phyloP scores from a whole-genome alignment of 2,888 invertebrate species.

The Empis livida region DNA sequence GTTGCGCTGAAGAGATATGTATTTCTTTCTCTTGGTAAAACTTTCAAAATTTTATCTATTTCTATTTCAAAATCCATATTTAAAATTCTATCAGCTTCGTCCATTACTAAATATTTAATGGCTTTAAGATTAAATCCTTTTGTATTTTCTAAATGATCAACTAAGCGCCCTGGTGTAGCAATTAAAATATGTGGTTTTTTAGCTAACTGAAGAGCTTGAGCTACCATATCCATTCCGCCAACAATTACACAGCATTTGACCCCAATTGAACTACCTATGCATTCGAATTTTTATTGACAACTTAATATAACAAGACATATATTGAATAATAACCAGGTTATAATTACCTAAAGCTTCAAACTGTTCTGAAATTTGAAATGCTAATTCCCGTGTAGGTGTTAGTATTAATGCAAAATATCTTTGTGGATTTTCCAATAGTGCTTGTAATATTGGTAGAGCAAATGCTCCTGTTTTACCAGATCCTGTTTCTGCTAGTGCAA shows the following conservation, averaged over 20 bases:
- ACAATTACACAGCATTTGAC: constrained; percentile 94
- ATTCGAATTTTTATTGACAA: too few relatives aligned
- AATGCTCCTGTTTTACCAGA: constrained; percentile 91
- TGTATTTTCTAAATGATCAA: constrained; percentile 95
- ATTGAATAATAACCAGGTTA: too few relatives aligned
- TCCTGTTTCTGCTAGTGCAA: constrained; percentile 63
- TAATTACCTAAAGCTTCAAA: constrained; percentile 82
- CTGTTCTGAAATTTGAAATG: constrained; percentile 97
- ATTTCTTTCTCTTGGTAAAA: constrained; percentile 75
- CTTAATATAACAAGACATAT: too few relatives aligned
- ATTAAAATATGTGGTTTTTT: constrained; percentile 96
- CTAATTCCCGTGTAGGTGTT: constrained; percentile 95
- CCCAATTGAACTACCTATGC: constrained; percentile 69
- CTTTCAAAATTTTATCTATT: constrained; percentile 85
- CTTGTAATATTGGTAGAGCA: constrained; percentile 89
- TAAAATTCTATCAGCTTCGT: constrained; percentile 96
- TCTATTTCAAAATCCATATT: constrained; percentile 99
- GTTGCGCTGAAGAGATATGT: constrained; percentile 97
- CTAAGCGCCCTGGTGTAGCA: constrained; percentile 89
- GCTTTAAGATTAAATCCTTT: constrained; percentile 90
- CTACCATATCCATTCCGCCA: constrained; percentile 97
- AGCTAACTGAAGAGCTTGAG: constrained; percentile 78
- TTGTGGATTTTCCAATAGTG: constrained; percentile 80
- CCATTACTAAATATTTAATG: constrained; percentile 90
- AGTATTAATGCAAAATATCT: constrained; percentile 84